These are phyloP conservation scores for Panthera leo DNA, from an alignment of 2,113 vertebrate species.

Conservation along the genomic window DNA sequence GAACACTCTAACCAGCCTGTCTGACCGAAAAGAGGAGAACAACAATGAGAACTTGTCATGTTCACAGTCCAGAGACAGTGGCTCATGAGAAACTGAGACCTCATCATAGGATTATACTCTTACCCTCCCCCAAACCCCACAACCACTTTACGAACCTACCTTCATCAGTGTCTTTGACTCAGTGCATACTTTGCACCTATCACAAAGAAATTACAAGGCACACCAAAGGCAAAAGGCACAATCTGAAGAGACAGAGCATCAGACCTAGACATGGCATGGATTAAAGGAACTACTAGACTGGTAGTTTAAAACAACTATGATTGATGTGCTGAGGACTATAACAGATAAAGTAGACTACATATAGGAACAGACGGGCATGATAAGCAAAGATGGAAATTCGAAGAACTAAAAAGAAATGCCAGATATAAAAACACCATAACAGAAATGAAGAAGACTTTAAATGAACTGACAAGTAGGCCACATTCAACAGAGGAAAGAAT, in stretches of 20 bases:
- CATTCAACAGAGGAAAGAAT: background rate
- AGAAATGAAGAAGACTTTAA: background rate
- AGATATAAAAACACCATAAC: background rate
- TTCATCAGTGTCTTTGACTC: background rate
- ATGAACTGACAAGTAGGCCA: background rate
- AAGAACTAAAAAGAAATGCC: background rate
- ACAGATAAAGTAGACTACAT: background rate
- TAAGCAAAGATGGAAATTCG: background rate
- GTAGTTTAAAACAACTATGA: background rate
- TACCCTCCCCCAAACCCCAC: background rate
- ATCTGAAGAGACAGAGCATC: background rate
- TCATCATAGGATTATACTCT: background rate
- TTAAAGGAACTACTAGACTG: background rate
- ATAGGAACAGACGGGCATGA: background rate
- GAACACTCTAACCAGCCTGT: background rate
- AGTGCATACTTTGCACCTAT: background rate
- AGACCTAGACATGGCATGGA: background rate
- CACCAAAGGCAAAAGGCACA: background rate
- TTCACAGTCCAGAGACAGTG: background rate
- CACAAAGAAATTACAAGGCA: background rate
- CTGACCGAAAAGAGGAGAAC: background rate
- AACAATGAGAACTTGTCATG: background rate
- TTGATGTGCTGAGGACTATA: background rate
- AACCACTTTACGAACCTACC: background rate
- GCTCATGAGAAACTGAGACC: background rate